Base-by-base conservation (phyloP, 2,888 invertebrate species). In the Caenorhabditis doughertyi region DNA sequence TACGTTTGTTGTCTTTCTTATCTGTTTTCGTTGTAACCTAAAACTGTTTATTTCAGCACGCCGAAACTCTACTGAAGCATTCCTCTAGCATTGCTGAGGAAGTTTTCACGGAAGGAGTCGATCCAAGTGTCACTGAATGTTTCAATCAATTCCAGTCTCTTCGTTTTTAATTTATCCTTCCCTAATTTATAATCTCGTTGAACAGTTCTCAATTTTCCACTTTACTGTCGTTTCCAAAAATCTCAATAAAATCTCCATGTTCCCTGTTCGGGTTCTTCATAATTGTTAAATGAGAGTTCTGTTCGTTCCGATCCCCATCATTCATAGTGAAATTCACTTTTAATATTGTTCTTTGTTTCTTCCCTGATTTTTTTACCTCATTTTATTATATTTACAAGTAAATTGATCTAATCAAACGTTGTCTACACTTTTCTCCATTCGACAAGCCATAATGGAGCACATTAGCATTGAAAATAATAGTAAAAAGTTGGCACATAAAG, bases 71-170 rank as follows among this genome's bases (percentile, higher is more conserved):
- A 25, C 96, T 97, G 93, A 96, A 96, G 92, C 98, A 97, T 94
- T 96, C 96, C 92, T 95, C 95, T 87, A 97, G 97, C 0, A 93
- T 99, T 92, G 97, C 98, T 92, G 96, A 96, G 0, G 94, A 98
- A 56, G 94, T 99, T 53, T 99, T 99, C 93, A 97, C 98, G 93
- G 80, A 98, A 93, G 94, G 67, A 39, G 44, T 98, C 92, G 98
- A 98, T 92, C 95, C 96, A 3, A 97, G 97, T 92, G 97, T 99
- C 91, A 93, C 97, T 84, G 97, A 97, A 92, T 95, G 98, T 77
- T 99, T 98, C 94, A 97, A 97, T 92, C 98, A 98, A 93, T 99
- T 99, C 93, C 95, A 97, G 84, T 96, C 97, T 60, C 94, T 98
- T 39, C 70, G 77, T 21, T 39, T 76, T 29, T 76, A 49, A 76